Evolutionary conservation across 2,888 invertebrate genomes (phyloP).

Genomic region (Molorchus minor): DNA sequence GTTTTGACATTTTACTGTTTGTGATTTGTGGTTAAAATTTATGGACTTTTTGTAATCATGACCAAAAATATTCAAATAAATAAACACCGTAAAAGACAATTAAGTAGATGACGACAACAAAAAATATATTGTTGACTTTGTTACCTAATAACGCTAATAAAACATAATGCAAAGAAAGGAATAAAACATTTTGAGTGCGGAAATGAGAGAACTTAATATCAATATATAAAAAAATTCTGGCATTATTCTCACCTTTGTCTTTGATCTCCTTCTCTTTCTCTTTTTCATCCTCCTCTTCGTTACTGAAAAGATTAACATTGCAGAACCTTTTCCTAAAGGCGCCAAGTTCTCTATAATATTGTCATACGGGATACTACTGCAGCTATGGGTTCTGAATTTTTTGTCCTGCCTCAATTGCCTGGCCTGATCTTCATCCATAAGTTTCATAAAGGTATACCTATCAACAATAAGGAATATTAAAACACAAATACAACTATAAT

Average conservation of each 20-base stretch:
- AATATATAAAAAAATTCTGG: neutral
- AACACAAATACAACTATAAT: too few species aligned
- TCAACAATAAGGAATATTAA: neutral
- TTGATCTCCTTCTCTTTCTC: constrained; percentile 29
- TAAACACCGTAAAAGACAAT: too few species aligned
- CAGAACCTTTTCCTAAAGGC: constrained; percentile 61
- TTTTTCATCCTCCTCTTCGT: constrained; percentile 47
- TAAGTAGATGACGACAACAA: too few species aligned
- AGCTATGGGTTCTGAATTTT: constrained; percentile 60
- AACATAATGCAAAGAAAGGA: too few species aligned
- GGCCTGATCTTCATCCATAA: constrained; percentile 50
- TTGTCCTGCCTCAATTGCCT: constrained; percentile 46
- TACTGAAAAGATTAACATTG: constrained; percentile 57
- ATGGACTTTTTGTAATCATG: too few species aligned
- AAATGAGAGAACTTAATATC: too few species aligned
- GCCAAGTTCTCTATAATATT: constrained; percentile 61
- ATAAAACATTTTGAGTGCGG: too few species aligned
- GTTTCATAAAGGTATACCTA: constrained; percentile 57
- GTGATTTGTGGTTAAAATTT: too few species aligned
- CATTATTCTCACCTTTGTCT: constrained; percentile 35
- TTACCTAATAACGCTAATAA: too few species aligned
- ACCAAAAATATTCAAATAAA: too few species aligned
- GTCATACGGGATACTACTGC: constrained; percentile 61
- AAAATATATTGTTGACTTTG: too few species aligned
- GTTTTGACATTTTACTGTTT: too few species aligned